A percentile compares a stretch with the other conserved stretches of the same genome.
Evolutionary conservation across 2,113 vertebrate species (phyloP).

Genomic region (Chelonoidis abingdonii): DNA sequence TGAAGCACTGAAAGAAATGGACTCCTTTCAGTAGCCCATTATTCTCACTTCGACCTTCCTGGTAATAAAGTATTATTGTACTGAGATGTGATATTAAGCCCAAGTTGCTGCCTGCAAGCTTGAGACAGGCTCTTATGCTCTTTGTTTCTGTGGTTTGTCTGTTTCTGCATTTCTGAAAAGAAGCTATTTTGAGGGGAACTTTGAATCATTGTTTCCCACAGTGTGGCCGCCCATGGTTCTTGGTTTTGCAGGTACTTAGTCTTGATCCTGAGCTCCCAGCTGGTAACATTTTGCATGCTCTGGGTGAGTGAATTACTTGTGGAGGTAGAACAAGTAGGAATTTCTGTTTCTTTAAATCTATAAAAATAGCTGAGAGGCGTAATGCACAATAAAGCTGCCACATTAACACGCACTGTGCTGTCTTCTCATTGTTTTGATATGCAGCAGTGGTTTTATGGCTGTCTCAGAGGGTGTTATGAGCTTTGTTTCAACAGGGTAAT

Average conservation of each 20-base stretch:
- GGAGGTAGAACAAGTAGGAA: conserved; percentile 6
- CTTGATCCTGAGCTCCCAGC: not conserved
- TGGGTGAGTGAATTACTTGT: conserved; percentile 27
- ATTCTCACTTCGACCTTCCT: not conserved
- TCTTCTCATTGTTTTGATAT: conserved; percentile 55
- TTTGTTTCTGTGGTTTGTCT: conserved; percentile 51
- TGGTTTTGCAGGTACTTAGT: conserved; percentile 5
- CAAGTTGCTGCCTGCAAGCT: conserved; percentile 20
- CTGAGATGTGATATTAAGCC: not conserved
- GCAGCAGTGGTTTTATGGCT: conserved; percentile 40
- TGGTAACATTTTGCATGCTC: not conserved
- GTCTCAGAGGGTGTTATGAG: conserved; percentile 30
- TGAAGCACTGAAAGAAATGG: not conserved
- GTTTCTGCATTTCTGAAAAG: conserved; percentile 45
- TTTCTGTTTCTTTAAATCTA: conserved; percentile 38
- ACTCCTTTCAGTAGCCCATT: not conserved
- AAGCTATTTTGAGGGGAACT: conserved; percentile 39
- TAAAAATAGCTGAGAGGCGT: conserved; percentile 39
- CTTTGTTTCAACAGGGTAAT: conserved; percentile 28
- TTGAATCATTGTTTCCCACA: conserved; percentile 35
- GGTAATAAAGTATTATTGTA: not conserved
- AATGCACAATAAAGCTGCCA: conserved; percentile 31
- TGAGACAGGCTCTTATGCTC: not conserved
- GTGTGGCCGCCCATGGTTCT: not conserved
- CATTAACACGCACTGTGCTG: not conserved